Percentiles rank a stretch among this genome's conserved stretches.
These are phyloP conservation scores for Anisognathus igniventris DNA, from an alignment of 2,797 vertebrate genomes.

Conservation along the genomic window DNA sequence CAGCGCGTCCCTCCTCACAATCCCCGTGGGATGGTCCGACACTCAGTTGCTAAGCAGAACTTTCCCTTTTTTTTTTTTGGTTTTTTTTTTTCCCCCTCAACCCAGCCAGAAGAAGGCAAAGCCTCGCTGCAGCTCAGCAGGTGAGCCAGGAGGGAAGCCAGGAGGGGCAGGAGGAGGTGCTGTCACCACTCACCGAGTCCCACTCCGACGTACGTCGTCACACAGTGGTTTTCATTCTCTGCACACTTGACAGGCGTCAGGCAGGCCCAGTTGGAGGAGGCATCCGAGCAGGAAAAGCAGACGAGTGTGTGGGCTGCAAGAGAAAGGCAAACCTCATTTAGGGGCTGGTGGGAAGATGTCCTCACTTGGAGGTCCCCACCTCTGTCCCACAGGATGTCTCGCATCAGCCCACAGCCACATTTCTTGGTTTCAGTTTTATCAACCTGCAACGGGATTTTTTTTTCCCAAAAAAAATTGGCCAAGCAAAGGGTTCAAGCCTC, in stretches of 20 bases:
- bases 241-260: constrained; percentile 41
- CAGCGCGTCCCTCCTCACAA: neutral
- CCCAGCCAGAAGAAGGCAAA: neutral
- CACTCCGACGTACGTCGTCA: constrained; percentile 40
- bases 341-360: neutral
- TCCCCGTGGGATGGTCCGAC: neutral
- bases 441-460: fast-evolving
- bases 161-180: neutral
- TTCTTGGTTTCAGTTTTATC: neutral
- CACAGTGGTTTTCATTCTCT: constrained; percentile 37
- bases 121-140: neutral
- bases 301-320: constrained; percentile 44
- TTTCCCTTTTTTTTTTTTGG: neutral
- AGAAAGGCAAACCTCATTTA: neutral
- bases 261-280: constrained; percentile 63
- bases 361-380: neutral
- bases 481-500: neutral
- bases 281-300: constrained; percentile 55
- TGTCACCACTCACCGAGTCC: constrained; percentile 47
- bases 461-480: fast-evolving
- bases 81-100: neutral
- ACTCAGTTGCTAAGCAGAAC: neutral
- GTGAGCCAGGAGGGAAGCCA: neutral
- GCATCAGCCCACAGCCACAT: fast-evolving
- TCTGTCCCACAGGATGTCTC: fast-evolving